These are phyloP conservation scores for Naso thynnoides DNA, from an alignment of 2,797 vertebrate genomes.

Conservation along the genomic window DNA sequence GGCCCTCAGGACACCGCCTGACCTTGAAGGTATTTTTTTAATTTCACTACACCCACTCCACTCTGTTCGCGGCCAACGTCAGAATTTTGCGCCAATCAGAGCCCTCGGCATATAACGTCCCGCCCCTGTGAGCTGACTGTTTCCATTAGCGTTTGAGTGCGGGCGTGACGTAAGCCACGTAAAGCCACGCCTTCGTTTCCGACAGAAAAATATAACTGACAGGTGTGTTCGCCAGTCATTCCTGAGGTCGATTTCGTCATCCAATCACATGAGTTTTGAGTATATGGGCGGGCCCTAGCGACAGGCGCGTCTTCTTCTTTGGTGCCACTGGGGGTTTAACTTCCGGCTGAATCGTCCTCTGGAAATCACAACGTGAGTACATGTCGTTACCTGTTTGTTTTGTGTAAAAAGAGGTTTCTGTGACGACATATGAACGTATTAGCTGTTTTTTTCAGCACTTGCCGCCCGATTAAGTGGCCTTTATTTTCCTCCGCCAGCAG, in stretches of 20 bases:
- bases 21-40: conserved; percentile 50
- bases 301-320: conserved; percentile 40
- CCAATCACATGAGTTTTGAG: conserved; percentile 52
- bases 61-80: background rate
- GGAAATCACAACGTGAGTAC: conserved; percentile 82
- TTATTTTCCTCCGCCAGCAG: background rate
- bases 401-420: background rate
- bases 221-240: conserved; percentile 38
- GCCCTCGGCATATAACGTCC: fast-evolving
- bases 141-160: fast-evolving
- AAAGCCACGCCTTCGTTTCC: fast-evolving
- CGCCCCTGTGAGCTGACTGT: background rate
- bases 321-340: conserved; percentile 30
- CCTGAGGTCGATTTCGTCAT: fast-evolving
- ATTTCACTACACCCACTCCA: background rate
- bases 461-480: fast-evolving
- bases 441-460: background rate
- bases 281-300: conserved; percentile 36
- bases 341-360: conserved; percentile 78
- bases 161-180: fast-evolving
- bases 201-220: conserved; percentile 1
- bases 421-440: fast-evolving
- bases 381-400: conserved; percentile 10
- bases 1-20: conserved; percentile 15
- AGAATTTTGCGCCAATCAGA: conserved; percentile 39